A percentile compares a stretch with the other conserved stretches of the same genome.
These are phyloP conservation scores for Nebria brevicollis DNA, from an alignment of 2,888 invertebrate species.

Conservation along the genomic window DNA sequence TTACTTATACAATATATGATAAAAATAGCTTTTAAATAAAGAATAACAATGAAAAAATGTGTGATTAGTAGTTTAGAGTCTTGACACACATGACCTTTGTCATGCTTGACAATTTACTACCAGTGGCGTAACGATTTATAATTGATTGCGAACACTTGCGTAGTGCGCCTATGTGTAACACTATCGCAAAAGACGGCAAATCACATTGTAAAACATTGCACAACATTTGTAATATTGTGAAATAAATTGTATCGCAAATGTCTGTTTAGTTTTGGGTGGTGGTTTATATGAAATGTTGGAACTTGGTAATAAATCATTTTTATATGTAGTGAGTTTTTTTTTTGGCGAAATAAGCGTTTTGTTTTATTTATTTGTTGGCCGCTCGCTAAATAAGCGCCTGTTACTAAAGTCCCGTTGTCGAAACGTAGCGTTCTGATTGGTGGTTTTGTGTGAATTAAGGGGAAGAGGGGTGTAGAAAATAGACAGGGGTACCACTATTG, in stretches of 20 bases:
- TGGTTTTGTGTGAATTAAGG: not conserved
- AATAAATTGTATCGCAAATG: no score
- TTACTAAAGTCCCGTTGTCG: not conserved
- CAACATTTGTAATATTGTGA: not conserved
- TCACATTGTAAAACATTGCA: slow-evolving; percentile 6
- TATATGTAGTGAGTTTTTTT: not conserved
- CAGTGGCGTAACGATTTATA: not conserved
- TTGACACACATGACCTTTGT: slow-evolving; percentile 1
- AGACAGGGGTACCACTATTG: not conserved
- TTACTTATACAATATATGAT: not conserved
- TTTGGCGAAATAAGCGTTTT: not conserved
- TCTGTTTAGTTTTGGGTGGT: no score
- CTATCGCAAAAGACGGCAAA: not conserved
- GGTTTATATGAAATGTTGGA: no score
- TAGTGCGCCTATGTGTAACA: not conserved
- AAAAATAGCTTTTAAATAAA: slow-evolving; percentile 13
- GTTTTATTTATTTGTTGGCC: not conserved
- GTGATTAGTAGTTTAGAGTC: not conserved
- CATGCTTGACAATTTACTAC: not conserved
- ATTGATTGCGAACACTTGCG: not conserved
- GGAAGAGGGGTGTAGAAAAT: not conserved
- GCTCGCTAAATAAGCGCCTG: no score
- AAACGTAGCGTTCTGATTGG: slow-evolving; percentile 34
- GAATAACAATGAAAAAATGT: not conserved
- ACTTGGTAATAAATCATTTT: no score